A percentile compares a stretch with the other conserved stretches of the same genome.
phyloP scores from a whole-genome alignment of 2,113 vertebrate genomes.

The Strix aluco region DNA sequence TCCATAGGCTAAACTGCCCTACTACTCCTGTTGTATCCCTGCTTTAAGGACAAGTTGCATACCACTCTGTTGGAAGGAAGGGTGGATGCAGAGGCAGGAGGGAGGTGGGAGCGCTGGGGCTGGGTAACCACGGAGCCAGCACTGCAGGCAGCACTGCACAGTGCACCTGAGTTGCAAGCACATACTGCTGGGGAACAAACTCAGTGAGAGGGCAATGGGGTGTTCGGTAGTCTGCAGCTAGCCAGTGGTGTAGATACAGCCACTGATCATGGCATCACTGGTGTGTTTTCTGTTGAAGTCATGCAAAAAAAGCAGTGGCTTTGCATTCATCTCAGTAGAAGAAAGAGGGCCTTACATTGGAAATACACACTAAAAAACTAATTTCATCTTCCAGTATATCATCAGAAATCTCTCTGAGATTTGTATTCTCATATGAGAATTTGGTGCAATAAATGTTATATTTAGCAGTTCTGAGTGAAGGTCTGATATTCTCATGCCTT shows the following conservation, averaged over 20 bases:
- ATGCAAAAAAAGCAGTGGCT: background rate
- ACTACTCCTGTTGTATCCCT: background rate
- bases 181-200: background rate
- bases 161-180: fast-evolving
- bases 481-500: background rate
- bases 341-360: background rate
- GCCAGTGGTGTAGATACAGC: background rate
- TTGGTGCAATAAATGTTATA: background rate
- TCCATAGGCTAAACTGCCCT: fast-evolving
- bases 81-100: background rate
- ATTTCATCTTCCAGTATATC: background rate
- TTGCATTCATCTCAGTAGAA: background rate
- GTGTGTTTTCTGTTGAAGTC: background rate
- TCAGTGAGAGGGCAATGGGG: fast-evolving
- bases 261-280: fast-evolving
- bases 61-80: background rate
- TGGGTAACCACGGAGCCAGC: background rate
- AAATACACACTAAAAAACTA: background rate
- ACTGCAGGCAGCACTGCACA: too few relatives aligned
- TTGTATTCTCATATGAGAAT: background rate
- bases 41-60: background rate
- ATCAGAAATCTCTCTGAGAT: background rate
- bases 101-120: fast-evolving
- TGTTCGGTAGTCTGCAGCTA: fast-evolving
- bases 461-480: background rate